Conservation (phyloP, 2,888 invertebrate genomes). For the Eugnorisma glareosa region DNA sequence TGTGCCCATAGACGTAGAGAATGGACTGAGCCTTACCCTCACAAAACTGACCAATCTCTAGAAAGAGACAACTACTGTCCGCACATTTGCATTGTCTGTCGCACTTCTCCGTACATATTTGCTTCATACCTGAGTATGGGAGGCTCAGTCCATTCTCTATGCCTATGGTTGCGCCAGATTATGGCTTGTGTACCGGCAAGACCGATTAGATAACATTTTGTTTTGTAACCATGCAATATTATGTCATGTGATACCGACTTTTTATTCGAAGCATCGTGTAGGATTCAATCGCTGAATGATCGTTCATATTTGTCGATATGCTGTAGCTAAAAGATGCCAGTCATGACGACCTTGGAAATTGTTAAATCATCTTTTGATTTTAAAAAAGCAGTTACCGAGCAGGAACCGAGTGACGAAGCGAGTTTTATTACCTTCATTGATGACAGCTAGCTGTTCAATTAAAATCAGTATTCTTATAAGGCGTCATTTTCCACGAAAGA, state of each 20-base stretch:
- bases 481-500: neutral
- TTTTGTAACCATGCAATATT: slow-evolving; percentile 5
- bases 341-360: slow-evolving; percentile 3
- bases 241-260: neutral
- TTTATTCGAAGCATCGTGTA: neutral
- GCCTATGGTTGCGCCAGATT: too few relatives aligned
- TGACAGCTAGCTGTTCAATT: neutral
- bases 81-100: too few relatives aligned
- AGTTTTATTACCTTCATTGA: neutral
- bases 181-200: neutral
- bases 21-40: too few relatives aligned
- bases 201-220: slow-evolving; percentile 32
- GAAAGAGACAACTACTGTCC: too few relatives aligned
- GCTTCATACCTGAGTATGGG: too few relatives aligned
- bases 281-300: neutral
- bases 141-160: too few relatives aligned
- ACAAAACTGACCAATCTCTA: too few relatives aligned
- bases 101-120: too few relatives aligned
- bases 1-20: too few relatives aligned
- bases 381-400: too few relatives aligned
- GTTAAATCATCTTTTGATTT: neutral
- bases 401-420: neutral
- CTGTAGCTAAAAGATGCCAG: neutral
- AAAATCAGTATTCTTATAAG: neutral
- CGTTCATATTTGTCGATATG: neutral